Evolutionary conservation across 1,140 invertebrate species (phyloP).

Genomic region (Megathymus violae): DNA sequence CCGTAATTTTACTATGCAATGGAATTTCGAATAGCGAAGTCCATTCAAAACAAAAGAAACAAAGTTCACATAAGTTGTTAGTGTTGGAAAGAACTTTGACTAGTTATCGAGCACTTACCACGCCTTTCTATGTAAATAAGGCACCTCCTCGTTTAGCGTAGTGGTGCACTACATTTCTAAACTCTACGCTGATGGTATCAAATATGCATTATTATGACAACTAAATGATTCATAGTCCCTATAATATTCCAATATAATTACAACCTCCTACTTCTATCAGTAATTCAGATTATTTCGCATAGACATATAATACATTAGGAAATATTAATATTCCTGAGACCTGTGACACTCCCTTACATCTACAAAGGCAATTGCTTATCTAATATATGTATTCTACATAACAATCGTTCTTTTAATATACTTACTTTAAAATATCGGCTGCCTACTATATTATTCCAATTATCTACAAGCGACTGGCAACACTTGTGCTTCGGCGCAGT

Average conservation of each 20-base stretch:
- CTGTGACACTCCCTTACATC: conserved; percentile 33
- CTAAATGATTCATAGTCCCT: neutral
- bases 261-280: neutral
- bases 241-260: neutral
- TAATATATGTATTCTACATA: conserved; percentile 6
- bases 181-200: too few relatives aligned
- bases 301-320: neutral
- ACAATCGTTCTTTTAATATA: neutral
- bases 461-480: conserved; percentile 1
- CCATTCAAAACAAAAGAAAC: too few relatives aligned
- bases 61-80: too few relatives aligned
- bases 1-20: too few relatives aligned
- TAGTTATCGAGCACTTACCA: too few relatives aligned
- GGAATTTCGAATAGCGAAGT: too few relatives aligned
- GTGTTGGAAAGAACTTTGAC: too few relatives aligned
- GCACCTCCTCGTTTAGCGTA: too few relatives aligned
- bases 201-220: neutral
- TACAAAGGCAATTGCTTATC: conserved; percentile 34
- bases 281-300: neutral
- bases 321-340: conserved; percentile 7
- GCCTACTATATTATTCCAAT: neutral
- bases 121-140: too few relatives aligned
- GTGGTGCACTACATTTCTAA: too few relatives aligned
- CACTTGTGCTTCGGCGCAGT: neutral
- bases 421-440: neutral